Conservation (phyloP, 1,140 invertebrate species). For the Periplaneta americana region DNA sequence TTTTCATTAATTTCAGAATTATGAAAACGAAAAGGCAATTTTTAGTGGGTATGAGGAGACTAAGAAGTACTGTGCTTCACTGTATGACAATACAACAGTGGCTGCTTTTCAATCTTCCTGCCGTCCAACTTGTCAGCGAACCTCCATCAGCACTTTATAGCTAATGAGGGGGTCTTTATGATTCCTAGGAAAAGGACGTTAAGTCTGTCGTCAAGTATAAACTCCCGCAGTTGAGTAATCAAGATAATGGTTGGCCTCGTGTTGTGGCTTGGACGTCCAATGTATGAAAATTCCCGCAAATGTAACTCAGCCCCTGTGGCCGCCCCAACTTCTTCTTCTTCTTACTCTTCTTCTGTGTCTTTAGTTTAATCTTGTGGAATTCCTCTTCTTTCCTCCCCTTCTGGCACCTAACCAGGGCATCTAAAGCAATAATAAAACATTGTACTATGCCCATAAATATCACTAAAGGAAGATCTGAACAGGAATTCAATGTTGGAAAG, state of each 20-base stretch:
- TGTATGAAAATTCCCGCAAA: neutral
- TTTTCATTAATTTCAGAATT: too few relatives aligned
- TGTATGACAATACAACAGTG: too few relatives aligned
- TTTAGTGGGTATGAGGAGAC: too few relatives aligned
- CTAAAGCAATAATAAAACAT: slow-evolving; percentile 15
- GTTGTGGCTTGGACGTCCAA: neutral
- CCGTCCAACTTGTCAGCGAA: too few relatives aligned
- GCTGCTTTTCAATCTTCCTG: too few relatives aligned
- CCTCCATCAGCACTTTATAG: too few relatives aligned
- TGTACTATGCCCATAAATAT: slow-evolving; percentile 15
- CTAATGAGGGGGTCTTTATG: too few relatives aligned
- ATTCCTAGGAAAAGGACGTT: too few relatives aligned
- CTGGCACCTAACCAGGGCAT: slow-evolving; percentile 9
- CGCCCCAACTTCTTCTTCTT: neutral
- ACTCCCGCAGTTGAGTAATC: too few relatives aligned
- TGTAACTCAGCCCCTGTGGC: neutral
- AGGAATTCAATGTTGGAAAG: slow-evolving; percentile 7
- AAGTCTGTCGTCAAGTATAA: too few relatives aligned
- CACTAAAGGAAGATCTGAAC: neutral
- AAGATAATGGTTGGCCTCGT: neutral
- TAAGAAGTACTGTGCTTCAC: too few relatives aligned
- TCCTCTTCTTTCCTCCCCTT: slow-evolving; percentile 2
- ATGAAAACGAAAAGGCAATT: too few relatives aligned
- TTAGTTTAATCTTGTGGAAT: slow-evolving; percentile 18
- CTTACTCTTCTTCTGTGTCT: slow-evolving; percentile 2